These are phyloP conservation scores for Dicyrtoma fusca DNA, from an alignment of 2,888 invertebrate species.

Conservation along the genomic window DNA sequence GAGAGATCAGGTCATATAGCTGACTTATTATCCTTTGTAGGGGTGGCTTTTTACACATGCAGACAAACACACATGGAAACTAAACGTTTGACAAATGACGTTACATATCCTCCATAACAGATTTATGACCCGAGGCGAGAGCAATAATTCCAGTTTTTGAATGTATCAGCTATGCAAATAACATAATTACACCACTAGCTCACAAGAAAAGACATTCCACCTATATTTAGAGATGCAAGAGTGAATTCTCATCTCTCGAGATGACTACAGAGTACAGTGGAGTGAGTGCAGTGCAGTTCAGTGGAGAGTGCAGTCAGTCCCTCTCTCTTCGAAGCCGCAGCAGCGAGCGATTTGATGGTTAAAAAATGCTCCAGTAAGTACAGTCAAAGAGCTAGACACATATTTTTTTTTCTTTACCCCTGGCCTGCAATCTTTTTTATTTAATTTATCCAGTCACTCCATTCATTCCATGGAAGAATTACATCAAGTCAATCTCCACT, in stretches of 20 bases:
- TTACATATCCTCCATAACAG: constrained; percentile 32
- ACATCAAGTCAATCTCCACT: too few relatives aligned
- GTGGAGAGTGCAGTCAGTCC: too few relatives aligned
- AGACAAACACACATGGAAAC: not conserved
- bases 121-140: constrained; percentile 39
- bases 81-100: constrained; percentile 45
- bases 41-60: not conserved
- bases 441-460: constrained; percentile 12
- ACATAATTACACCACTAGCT: constrained; percentile 42
- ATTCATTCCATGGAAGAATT: too few relatives aligned
- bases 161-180: constrained; percentile 42
- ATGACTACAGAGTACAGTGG: not conserved
- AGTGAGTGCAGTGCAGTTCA: not conserved
- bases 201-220: constrained; percentile 26
- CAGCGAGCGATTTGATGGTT: too few relatives aligned
- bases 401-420: too few relatives aligned
- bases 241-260: constrained; percentile 15
- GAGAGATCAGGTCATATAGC: constrained; percentile 12
- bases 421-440: not conserved
- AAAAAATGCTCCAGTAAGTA: too few relatives aligned
- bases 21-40: constrained; percentile 3
- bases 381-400: too few relatives aligned
- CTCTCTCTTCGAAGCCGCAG: too few relatives aligned
- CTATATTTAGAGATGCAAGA: constrained; percentile 43
- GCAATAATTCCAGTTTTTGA: constrained; percentile 38